These are phyloP conservation scores for Hyles euphorbiae DNA, from an alignment of 1,140 invertebrate genomes.

Conservation along the genomic window DNA sequence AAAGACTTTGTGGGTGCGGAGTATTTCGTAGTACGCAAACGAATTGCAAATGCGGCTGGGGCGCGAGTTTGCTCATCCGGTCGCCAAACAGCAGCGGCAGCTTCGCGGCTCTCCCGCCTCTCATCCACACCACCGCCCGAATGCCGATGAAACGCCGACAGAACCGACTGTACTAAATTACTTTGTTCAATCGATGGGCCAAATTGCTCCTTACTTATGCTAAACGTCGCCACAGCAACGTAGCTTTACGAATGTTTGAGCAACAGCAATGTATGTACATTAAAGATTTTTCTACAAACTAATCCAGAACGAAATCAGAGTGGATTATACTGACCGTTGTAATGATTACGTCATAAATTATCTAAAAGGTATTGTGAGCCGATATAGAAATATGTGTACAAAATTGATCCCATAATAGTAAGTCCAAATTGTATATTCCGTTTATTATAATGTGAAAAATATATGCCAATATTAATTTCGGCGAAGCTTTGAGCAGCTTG, in stretches of 20 bases:
- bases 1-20: constrained; percentile 47
- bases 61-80: constrained; percentile 53
- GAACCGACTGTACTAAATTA: constrained; percentile 4
- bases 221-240: no score
- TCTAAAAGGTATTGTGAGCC: no score
- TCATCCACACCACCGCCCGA: constrained; percentile 2
- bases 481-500: no score
- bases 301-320: no score
- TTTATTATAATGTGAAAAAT: no score
- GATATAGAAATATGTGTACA: no score
- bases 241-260: background rate
- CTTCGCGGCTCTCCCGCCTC: background rate
- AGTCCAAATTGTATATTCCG: no score
- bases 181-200: constrained; percentile 5
- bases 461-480: no score
- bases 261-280: background rate
- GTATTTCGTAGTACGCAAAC: constrained; percentile 62
- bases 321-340: no score
- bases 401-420: no score
- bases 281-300: no score
- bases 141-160: constrained; percentile 8
- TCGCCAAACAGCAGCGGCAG: constrained; percentile 37
- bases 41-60: constrained; percentile 58
- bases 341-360: no score
- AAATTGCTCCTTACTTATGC: background rate